These are phyloP conservation scores for Origma solitaria DNA, from an alignment of 2,113 vertebrate species.

Conservation along the genomic window DNA sequence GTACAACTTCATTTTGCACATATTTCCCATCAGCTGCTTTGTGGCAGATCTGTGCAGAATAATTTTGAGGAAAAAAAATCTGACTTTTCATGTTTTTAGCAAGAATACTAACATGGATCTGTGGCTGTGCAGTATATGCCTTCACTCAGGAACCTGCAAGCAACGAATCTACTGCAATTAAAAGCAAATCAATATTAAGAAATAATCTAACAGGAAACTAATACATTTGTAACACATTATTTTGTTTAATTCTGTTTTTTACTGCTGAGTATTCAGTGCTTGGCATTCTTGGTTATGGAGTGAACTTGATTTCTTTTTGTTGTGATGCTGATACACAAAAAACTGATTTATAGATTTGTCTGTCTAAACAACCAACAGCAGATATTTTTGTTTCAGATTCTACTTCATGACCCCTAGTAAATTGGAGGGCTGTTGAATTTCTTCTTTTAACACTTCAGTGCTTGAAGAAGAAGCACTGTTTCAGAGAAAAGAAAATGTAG, in stretches of 20 bases:
- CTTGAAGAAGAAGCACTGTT: background rate
- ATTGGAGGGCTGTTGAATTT: background rate
- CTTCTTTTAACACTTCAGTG: constrained; percentile 12
- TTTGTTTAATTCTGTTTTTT: background rate
- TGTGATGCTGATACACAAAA: background rate
- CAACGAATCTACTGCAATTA: background rate
- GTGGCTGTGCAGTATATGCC: background rate
- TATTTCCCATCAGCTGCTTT: background rate
- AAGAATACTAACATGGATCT: background rate
- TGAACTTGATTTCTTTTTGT: background rate
- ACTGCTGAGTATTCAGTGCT: background rate
- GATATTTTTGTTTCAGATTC: background rate
- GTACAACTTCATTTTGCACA: background rate
- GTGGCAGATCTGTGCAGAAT: background rate
- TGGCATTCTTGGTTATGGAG: background rate
- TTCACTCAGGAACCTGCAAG: background rate
- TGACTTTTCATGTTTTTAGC: background rate
- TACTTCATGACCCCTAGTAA: background rate
- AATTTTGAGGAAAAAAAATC: background rate
- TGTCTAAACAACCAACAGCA: background rate
- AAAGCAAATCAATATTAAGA: background rate
- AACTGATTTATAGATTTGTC: background rate
- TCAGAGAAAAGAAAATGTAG: background rate
- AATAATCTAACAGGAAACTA: background rate
- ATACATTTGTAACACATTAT: background rate